A percentile compares a stretch with the other conserved stretches of the same genome.
Evolutionary conservation across 2,113 vertebrate genomes (phyloP).

Genomic region (Crotalus viridis): DNA sequence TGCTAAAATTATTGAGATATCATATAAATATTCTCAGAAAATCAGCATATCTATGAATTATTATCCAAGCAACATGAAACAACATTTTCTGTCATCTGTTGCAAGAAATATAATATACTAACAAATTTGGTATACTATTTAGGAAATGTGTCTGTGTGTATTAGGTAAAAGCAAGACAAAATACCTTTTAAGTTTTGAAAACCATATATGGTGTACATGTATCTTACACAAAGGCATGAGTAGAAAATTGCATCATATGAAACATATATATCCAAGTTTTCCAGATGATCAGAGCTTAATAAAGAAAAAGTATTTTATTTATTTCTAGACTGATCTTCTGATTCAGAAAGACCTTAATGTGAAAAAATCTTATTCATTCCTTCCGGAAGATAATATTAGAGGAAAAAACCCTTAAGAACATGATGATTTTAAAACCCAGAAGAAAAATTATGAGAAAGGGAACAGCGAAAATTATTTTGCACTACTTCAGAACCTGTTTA

Average conservation of each 20-base stretch:
- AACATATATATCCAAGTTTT: constrained; percentile 7
- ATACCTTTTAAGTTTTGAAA: constrained; percentile 6
- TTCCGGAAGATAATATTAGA: background rate
- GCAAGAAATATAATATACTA: background rate
- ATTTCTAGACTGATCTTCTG: constrained; percentile 29
- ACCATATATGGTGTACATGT: background rate
- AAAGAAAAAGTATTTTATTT: background rate
- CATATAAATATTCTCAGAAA: background rate
- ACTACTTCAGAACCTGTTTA: constrained; percentile 15
- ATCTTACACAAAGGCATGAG: constrained; percentile 18
- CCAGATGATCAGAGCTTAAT: background rate
- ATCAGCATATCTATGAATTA: background rate
- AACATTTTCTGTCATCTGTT: background rate
- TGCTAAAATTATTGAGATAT: background rate
- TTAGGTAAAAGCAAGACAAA: constrained; percentile 14
- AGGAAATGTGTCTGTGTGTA: background rate
- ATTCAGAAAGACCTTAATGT: constrained; percentile 32
- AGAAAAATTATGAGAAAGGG: background rate
- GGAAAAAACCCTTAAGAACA: background rate
- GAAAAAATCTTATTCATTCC: background rate
- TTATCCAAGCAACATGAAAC: background rate
- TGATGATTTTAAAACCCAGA: constrained; percentile 11
- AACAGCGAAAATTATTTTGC: background rate
- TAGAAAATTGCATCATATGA: constrained; percentile 23
- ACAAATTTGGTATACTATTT: background rate